Conservation (phyloP, 30 jellyfish, hydroid and myxozoan genomes). For the Hydractinia echinata region DNA sequence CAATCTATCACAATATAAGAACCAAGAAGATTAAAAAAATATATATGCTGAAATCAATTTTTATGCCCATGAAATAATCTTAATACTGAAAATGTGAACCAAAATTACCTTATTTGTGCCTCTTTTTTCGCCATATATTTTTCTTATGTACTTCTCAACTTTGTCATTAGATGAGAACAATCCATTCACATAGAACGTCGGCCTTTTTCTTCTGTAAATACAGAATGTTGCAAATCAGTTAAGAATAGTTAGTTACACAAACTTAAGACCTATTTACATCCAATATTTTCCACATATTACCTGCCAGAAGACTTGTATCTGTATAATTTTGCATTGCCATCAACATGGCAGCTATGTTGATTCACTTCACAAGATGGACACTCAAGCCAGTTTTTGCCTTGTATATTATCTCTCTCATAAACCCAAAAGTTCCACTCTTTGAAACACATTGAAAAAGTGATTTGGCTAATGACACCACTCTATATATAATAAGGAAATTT, state of each 20-base stretch:
- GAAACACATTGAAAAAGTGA: slow-evolving; percentile 38
- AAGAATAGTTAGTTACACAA: neutral
- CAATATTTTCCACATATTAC: neutral
- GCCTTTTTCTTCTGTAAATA: neutral
- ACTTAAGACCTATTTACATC: neutral
- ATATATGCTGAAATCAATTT: neutral
- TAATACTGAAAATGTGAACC: neutral
- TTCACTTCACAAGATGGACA: slow-evolving; percentile 42
- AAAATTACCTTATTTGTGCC: neutral
- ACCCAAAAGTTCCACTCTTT: slow-evolving; percentile 36
- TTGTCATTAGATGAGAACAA: slow-evolving; percentile 1
- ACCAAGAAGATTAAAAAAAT: too few species aligned
- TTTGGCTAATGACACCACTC: slow-evolving; percentile 11
- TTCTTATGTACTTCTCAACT: neutral
- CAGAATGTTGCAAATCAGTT: too few species aligned
- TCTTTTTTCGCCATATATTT: slow-evolving; percentile 4
- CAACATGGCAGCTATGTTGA: slow-evolving; percentile 45
- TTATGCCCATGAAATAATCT: neutral
- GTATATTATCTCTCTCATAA: slow-evolving; percentile 13
- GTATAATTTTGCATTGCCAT: slow-evolving; percentile 30
- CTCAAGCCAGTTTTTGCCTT: slow-evolving; percentile 25
- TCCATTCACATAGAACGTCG: neutral
- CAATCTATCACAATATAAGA: neutral
- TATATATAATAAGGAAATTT: neutral
- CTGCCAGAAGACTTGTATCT: slow-evolving; percentile 23